Evolutionary conservation across 30 jellyfish, hydroid and myxozoan genomes (phyloP), one percentile per base, ranked within the genome.

Genomic region (Rhopilema esculentum): DNA sequence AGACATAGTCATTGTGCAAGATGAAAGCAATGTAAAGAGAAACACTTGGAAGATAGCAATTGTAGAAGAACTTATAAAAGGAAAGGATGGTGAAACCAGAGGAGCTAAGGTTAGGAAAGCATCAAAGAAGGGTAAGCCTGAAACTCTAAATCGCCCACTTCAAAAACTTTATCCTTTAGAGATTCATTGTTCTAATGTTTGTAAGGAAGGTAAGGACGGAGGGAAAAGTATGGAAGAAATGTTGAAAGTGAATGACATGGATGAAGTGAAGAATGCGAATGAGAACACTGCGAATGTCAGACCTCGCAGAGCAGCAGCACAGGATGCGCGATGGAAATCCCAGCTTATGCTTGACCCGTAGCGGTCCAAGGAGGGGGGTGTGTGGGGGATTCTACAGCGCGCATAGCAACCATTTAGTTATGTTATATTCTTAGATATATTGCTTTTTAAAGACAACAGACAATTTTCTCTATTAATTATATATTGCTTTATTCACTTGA

Each of bases 91-190:
- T 21, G 66, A 66, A 28, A 66, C 68, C 2, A 77, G 96, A 69
- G 96, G 96, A 27, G 91, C 96, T 27, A 87, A 86, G 89, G 94
- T 86, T 1, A 73, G 94, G 50, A 66, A 18, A 49, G 84, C 77
- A 66, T 50, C 63, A 1, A 40, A 12, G 57, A 74, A 48, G 50
- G 94, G 94, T 65, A 75, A 86, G 89, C 75, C 88, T 0, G 64
- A 28, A 33, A 49, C 62, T 18, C 66, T 74, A 28, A 66, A 62
- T 66, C 49, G 89, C 25, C 89, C 89, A 0, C 40, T 75, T 74
- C 89, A 73, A 33, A 86, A 86, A 57, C 69, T 86, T 1, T 84
- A n/a, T 84, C 80, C 92, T 22, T 29, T 84, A 1, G 92, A 84
- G 70, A 29, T 19, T 30, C 20, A 29, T 4, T 1, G 82, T 9